phyloP scores from a whole-genome alignment of 2,113 vertebrate genomes.

The Falco punctatus region DNA sequence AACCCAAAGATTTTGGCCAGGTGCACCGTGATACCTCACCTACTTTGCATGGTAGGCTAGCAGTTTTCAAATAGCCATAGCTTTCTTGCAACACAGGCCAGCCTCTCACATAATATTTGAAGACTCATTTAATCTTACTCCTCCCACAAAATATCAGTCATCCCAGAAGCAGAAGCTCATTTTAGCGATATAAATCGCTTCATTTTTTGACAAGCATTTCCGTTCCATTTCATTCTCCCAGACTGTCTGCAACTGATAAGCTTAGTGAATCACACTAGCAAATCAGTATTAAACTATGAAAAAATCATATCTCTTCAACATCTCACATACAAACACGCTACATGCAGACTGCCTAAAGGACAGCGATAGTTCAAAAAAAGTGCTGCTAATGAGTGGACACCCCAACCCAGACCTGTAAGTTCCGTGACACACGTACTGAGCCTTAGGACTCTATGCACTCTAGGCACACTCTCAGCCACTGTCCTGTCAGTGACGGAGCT shows the following conservation, averaged over 20 bases:
- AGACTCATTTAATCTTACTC: constrained; percentile 7
- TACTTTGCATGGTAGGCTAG: background rate
- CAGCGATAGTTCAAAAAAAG: background rate
- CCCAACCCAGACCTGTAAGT: background rate
- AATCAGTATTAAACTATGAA: constrained; percentile 25
- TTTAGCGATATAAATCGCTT: constrained; percentile 16
- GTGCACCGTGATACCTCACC: background rate
- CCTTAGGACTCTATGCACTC: no score
- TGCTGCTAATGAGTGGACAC: background rate
- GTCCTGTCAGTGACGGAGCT: background rate
- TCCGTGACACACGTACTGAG: rapidly evolving
- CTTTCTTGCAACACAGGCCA: background rate
- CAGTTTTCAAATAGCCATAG: background rate
- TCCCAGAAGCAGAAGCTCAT: constrained; percentile 33
- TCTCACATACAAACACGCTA: rapidly evolving
- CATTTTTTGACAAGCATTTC: constrained; percentile 52
- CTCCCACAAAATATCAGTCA: background rate
- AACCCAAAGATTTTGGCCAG: background rate
- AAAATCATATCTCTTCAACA: background rate
- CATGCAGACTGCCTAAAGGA: background rate
- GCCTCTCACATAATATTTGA: background rate
- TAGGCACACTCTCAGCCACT: no score
- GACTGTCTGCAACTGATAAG: constrained; percentile 65
- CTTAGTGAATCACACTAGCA: constrained; percentile 12
- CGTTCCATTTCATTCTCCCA: constrained; percentile 6